phyloP scores from a whole-genome alignment of 2,113 vertebrate species.

The Malurus elegans region DNA sequence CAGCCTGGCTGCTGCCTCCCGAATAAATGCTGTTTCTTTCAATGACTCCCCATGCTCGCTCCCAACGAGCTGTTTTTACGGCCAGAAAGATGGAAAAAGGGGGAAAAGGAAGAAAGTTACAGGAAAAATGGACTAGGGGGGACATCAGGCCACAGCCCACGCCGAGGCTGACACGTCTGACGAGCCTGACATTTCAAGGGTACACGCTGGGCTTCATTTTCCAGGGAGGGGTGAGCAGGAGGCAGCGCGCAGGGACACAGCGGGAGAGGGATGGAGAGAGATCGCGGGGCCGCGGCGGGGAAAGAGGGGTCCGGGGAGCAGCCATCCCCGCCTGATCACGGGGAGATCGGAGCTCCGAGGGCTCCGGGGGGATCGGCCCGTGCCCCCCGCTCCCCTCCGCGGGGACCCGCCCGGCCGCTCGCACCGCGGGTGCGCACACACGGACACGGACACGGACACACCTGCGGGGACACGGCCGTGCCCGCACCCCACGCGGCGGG shows the following conservation, averaged over 20 bases:
- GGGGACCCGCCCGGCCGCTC: background rate
- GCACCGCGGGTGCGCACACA: background rate
- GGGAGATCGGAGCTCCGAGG: background rate
- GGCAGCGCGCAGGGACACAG: background rate
- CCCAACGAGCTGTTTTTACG: background rate
- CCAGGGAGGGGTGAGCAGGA: background rate
- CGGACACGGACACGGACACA: background rate
- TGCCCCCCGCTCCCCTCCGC: too few relatives aligned
- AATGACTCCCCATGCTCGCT: background rate
- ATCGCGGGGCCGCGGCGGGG: background rate
- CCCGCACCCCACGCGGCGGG: background rate
- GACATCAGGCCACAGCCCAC: background rate
- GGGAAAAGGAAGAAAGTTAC: background rate
- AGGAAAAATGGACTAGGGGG: background rate
- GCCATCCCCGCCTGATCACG: background rate
- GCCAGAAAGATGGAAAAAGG: background rate
- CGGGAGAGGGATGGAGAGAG: background rate
- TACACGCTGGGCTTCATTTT: background rate
- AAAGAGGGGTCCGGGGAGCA: background rate
- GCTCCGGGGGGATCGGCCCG: background rate
- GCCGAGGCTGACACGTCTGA: background rate
- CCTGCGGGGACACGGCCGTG: background rate
- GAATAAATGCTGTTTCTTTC: background rate
- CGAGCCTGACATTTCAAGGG: slow-evolving; percentile 25
- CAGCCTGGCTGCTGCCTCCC: background rate